Evolutionary conservation across 92 coral and sea anemone species (phyloP).

Genomic region (Desmophyllum pertusum): DNA sequence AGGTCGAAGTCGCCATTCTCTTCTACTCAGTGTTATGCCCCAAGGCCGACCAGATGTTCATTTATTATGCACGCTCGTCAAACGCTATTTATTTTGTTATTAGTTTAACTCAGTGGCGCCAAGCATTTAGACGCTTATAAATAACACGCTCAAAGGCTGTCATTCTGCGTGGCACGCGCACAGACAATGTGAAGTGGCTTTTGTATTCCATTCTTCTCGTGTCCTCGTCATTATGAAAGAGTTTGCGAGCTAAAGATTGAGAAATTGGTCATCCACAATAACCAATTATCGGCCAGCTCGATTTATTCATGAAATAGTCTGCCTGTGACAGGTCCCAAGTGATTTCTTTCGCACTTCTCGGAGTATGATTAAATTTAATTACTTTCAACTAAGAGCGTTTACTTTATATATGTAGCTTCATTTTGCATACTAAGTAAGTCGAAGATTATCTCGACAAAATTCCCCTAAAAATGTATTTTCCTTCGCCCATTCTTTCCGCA

Average conservation of each 20-base stretch:
- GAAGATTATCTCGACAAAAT: slow-evolving; percentile 3
- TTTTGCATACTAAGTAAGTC: slow-evolving; percentile 34
- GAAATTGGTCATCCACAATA: slow-evolving; percentile 17
- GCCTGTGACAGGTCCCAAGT: slow-evolving; percentile 23
- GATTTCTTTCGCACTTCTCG: slow-evolving; percentile 38
- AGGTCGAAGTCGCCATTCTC: slow-evolving; percentile 21
- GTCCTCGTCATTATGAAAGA: background rate
- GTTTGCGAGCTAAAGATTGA: slow-evolving; percentile 27
- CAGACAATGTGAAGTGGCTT: slow-evolving; percentile 43
- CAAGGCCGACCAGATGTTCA: slow-evolving; percentile 65
- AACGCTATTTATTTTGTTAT: slow-evolving; percentile 74
- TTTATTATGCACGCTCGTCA: slow-evolving; percentile 74
- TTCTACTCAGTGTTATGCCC: slow-evolving; percentile 44
- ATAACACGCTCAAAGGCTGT: slow-evolving; percentile 44
- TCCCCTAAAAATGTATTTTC: background rate
- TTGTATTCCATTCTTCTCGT: slow-evolving; percentile 20
- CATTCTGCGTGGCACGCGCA: slow-evolving; percentile 60
- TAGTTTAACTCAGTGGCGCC: slow-evolving; percentile 79
- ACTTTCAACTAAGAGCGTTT: slow-evolving; percentile 41
- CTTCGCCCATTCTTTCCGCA: background rate
- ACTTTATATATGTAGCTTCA: slow-evolving; percentile 28
- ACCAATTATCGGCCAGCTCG: slow-evolving; percentile 28
- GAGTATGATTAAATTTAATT: slow-evolving; percentile 52
- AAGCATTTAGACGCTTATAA: slow-evolving; percentile 53
- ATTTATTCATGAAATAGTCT: slow-evolving; percentile 9